phyloP scores from a whole-genome alignment of 2,888 invertebrate genomes.

The Agonum fuliginosum region DNA sequence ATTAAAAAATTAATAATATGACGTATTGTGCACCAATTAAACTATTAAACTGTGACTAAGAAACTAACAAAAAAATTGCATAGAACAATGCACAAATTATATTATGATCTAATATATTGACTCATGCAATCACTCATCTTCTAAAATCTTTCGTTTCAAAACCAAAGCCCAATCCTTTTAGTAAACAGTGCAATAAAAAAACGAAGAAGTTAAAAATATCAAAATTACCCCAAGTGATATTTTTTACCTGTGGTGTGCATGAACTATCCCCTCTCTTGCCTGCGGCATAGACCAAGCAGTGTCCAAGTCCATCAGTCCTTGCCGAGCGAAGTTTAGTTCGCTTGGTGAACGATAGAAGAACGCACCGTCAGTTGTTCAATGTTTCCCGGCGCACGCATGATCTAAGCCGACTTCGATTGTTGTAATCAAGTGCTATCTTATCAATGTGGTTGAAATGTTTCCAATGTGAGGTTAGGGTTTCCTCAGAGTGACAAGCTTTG shows the following conservation, averaged over 20 bases:
- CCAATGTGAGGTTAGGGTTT: background rate
- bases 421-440: background rate
- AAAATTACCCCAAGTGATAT: background rate
- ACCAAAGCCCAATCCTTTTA: background rate
- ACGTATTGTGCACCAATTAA: constrained; percentile 2
- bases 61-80: background rate
- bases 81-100: background rate
- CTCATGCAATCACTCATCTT: background rate
- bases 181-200: background rate
- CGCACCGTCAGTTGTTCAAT: background rate
- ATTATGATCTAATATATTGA: background rate
- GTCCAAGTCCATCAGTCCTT: background rate
- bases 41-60: background rate
- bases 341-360: too few species aligned
- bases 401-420: background rate
- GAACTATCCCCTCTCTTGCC: background rate
- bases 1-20: too few species aligned
- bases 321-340: too few species aligned
- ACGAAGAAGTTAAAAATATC: background rate
- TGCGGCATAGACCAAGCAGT: background rate
- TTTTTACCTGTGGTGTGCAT: background rate
- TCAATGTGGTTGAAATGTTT: background rate
- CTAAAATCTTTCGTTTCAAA: too few species aligned
- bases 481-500: background rate
- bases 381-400: background rate